Base-by-base conservation (phyloP, 1,140 invertebrate species). In the Drosophila arizonae region DNA sequence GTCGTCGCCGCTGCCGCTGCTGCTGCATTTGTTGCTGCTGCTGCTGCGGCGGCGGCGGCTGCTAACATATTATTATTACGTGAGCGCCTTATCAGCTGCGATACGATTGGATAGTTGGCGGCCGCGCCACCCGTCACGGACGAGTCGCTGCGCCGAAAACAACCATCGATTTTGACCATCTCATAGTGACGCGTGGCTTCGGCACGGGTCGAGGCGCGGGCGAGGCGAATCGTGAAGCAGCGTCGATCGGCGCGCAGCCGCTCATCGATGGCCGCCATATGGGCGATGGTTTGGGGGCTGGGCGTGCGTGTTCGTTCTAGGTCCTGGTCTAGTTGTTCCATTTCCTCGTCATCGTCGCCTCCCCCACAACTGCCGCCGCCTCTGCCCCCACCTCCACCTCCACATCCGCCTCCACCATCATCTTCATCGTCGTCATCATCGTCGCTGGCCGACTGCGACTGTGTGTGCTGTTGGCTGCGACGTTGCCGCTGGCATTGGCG, bases 131-230 rank as follows among this genome's bases (percentile, higher is more conserved):
- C 79, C 1, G 84, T 88, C n/a, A 90, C 86, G 0, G 93, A 93
- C 6, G 80, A 91, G 74, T 94, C 93, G 1, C 93, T 92, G 68
- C 92, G 92, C 6, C 93, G 85, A 54, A 94, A 91, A 2, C 92
- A 92, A 0, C 93, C 93, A 66, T 94, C 92, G 10, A 94, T 90
- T 76, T 94, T 93, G 43, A 96, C 94, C 2, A 93, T 88, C 65
- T 96, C 94, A 81, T 96, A 96, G 28, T 85, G 69, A 15, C 95
- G 93, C 0, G 93, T 92, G 4, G 94, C 92, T 78, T 95, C 95
- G 3, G 94, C 94, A 2, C 95, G 93, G 8, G 94, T 94, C 21
- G 93, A 93, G 0, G 94, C 93, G 33, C 94, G 93, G 62, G 93
- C 93, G 79, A 97, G 92, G 28, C 93, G 93, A 15, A 94, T 77